Base-by-base conservation (phyloP, 2,888 invertebrate genomes). In the Chesias legatella region DNA sequence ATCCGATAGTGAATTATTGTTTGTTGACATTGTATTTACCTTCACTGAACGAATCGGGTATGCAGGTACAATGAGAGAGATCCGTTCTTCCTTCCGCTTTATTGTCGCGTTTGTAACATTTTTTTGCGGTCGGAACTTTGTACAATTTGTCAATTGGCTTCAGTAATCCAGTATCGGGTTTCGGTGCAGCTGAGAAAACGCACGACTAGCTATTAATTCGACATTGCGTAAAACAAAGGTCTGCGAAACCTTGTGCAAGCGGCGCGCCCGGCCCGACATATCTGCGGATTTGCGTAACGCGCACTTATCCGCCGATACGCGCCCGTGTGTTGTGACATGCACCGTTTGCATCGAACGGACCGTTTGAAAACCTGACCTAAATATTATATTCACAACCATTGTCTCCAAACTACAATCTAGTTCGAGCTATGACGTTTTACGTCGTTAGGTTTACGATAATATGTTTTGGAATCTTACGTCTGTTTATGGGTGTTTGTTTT, bases 141-240 rank as follows among this genome's bases (percentile, higher is more conserved):
- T 63, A 55, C 53, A 60, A 62, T 67, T 61, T 60, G 61, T 47
- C 58, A 72, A 67, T 63, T 62, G 58, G 43, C 43, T 70, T 67
- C 61, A 60, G 55, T 70, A 67, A 38, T 70, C 66, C 61, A 60
- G 55, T 70, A 67, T 70, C 63, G 69, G 67, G 75, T 72, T 17
- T 17, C 13, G 13, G 69, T 73, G 73, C 76, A 76, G 79, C 79
- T 83, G 79, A 77, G 82, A 82, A 82, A 83, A 84, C 77, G 81
- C 76, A 81, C 81, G 82, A 81, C 79, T 75, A 74, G 78, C 79
- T 81, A 79, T 85, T 85, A 83, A 86, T 84, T 83, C 83, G 84
- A 86, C 83, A 82, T 88, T 88, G 86, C 86, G 84, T 85, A 86
- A 88, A 88, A 88, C 88, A 88, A 88, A 88, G 88, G 86, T 88